A percentile compares a stretch with the other conserved stretches of the same genome.
phyloP scores from a whole-genome alignment of 2,888 invertebrate species.

The Parnassius apollo region DNA sequence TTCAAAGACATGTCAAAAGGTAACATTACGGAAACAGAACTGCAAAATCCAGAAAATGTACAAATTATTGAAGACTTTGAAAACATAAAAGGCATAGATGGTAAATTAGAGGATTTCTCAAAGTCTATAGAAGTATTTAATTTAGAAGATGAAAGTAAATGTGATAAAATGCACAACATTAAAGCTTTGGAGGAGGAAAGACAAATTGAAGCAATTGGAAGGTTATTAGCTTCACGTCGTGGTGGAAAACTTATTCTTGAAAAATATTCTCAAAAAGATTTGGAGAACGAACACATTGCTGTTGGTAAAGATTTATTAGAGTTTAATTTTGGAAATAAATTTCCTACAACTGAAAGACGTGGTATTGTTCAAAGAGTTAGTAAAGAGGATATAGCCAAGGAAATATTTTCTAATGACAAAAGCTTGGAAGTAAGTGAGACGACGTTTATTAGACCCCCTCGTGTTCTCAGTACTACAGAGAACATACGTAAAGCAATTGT shows the following conservation, averaged over 20 bases:
- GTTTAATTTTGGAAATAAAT: constrained; percentile 65
- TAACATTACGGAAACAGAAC: constrained; percentile 48
- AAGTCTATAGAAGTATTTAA: constrained; percentile 70
- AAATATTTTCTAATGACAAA: constrained; percentile 53
- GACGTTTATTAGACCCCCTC: constrained; percentile 66
- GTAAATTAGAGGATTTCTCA: constrained; percentile 66
- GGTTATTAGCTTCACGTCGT: constrained; percentile 64
- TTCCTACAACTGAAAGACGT: constrained; percentile 58
- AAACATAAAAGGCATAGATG: constrained; percentile 66
- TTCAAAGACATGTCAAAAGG: constrained; percentile 31
- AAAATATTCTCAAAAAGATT: constrained; percentile 66
- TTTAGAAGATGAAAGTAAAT: constrained; percentile 62
- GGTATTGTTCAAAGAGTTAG: constrained; percentile 66
- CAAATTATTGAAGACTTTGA: constrained; percentile 45
- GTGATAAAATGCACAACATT: constrained; percentile 57
- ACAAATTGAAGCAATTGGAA: constrained; percentile 75
- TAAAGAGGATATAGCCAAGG: constrained; percentile 69
- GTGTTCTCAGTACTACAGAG: constrained; percentile 66
- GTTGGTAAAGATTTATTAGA: constrained; percentile 61
- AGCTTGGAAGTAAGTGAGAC: constrained; percentile 75
- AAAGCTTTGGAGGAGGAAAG: constrained; percentile 73
- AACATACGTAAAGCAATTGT: constrained; percentile 69
- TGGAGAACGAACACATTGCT: constrained; percentile 63
- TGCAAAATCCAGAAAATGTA: constrained; percentile 41
- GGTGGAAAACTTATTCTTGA: constrained; percentile 64